A percentile compares a stretch with the other conserved stretches of the same genome.
phyloP scores from a whole-genome alignment of 2,113 vertebrate species.

The Phyllopteryx taeniolatus region DNA sequence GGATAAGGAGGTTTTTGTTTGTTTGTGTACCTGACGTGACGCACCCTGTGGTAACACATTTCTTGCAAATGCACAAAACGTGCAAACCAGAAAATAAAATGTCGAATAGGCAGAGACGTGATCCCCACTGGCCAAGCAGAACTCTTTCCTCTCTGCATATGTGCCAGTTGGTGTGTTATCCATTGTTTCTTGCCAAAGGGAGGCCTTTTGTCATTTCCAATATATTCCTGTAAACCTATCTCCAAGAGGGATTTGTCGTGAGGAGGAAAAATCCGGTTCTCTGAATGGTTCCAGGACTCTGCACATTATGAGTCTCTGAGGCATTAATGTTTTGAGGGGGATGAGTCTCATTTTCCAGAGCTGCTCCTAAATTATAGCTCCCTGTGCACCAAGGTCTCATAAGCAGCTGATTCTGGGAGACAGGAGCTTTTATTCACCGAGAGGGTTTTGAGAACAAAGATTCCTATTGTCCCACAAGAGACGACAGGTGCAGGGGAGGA shows the following conservation, averaged over 20 bases:
- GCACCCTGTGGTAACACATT: slow-evolving; percentile 53
- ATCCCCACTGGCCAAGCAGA: slow-evolving; percentile 52
- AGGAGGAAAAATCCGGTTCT: slow-evolving; percentile 35
- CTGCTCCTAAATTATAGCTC: slow-evolving; percentile 41
- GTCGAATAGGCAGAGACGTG: slow-evolving; percentile 59
- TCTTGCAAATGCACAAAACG: slow-evolving; percentile 56
- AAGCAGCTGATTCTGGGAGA: slow-evolving; percentile 22
- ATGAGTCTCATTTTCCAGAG: slow-evolving; percentile 35
- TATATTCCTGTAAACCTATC: slow-evolving; percentile 52
- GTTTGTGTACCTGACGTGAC: slow-evolving; percentile 44
- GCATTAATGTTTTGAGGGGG: slow-evolving; percentile 41
- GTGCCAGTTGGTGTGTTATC: slow-evolving; percentile 44
- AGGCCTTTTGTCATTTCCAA: slow-evolving; percentile 52
- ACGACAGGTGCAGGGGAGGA: slow-evolving; percentile 42
- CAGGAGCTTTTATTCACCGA: slow-evolving; percentile 36
- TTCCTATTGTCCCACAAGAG: slow-evolving; percentile 29
- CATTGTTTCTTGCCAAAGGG: slow-evolving; percentile 51
- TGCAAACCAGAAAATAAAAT: slow-evolving; percentile 45
- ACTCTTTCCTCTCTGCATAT: slow-evolving; percentile 39
- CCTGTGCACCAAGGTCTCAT: slow-evolving; percentile 18
- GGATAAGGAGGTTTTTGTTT: slow-evolving; percentile 34
- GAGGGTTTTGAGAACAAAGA: slow-evolving; percentile 41
- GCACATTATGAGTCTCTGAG: slow-evolving; percentile 40
- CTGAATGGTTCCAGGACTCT: slow-evolving; percentile 48
- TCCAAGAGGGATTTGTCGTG: slow-evolving; percentile 42